phyloP scores from a whole-genome alignment of 1,140 invertebrate species.

The Rhagoletis pomonella region DNA sequence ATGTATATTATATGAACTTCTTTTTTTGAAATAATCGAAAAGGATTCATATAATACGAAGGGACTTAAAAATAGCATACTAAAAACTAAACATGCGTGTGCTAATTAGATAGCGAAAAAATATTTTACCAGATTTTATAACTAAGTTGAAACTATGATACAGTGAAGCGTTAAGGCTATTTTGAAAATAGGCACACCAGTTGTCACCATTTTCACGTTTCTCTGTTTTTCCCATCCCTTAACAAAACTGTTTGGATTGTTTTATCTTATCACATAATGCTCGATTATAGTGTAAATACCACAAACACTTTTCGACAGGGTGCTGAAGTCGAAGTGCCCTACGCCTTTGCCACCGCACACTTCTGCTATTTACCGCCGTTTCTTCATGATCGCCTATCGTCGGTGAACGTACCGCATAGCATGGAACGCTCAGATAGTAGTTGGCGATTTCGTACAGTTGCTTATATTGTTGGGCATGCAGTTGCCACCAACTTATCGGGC shows the following conservation, averaged over 20 bases:
- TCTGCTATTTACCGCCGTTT: not conserved
- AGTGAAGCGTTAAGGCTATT: too few species aligned
- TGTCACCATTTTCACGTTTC: too few species aligned
- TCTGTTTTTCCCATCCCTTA: too few species aligned
- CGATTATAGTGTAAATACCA: conserved; percentile 56
- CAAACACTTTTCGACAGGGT: conserved; percentile 30
- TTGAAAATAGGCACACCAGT: too few species aligned
- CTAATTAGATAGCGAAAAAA: too few species aligned
- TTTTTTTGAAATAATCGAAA: too few species aligned
- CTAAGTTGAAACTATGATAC: too few species aligned
- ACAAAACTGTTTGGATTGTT: not conserved
- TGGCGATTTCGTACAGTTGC: conserved; percentile 21
- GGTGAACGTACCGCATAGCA: conserved; percentile 1
- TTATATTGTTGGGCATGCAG: conserved; percentile 20
- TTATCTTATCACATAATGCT: not conserved
- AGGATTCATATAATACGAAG: too few species aligned
- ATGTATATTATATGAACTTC: too few species aligned
- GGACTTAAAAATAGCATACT: too few species aligned
- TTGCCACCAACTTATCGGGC: conserved; percentile 52
- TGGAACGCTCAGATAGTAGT: conserved; percentile 54
- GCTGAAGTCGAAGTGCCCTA: not conserved
- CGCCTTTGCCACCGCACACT: conserved; percentile 3
- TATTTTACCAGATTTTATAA: too few species aligned
- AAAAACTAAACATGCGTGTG: too few species aligned
- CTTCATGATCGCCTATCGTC: not conserved